These are phyloP conservation scores for Paracyprichromis sp. DNA, from an alignment of 2,113 vertebrate genomes.

Conservation along the genomic window DNA sequence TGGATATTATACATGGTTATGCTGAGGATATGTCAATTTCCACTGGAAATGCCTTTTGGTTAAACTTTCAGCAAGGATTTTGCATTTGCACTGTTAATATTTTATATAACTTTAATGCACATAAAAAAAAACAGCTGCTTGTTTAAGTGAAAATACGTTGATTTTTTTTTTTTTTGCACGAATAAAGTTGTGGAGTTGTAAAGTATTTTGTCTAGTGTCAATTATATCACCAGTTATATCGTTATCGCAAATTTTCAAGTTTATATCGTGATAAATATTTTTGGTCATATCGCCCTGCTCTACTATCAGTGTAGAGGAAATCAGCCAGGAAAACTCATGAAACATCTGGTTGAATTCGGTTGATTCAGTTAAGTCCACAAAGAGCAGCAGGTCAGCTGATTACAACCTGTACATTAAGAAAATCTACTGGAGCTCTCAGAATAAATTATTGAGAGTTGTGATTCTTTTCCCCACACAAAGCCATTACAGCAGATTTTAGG, in stretches of 20 bases:
- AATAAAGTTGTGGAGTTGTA: neutral
- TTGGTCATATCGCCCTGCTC: neutral
- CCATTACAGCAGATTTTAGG: neutral
- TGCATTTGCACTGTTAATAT: no score
- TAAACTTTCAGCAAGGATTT: no score
- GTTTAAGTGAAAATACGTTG: rapidly evolving
- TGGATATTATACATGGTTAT: no score
- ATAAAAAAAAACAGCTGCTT: no score
- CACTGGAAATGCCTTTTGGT: no score
- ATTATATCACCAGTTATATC: neutral
- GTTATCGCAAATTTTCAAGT: neutral
- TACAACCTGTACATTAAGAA: neutral
- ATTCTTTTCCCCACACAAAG: neutral
- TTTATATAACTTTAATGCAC: no score
- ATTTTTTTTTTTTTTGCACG: rapidly evolving
- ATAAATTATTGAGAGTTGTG: neutral
- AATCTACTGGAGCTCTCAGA: neutral
- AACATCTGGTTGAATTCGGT: neutral
- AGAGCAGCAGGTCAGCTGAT: neutral
- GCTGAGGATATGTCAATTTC: no score
- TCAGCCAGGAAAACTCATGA: neutral
- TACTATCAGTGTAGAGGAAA: neutral
- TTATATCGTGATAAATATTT: neutral
- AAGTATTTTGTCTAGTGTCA: neutral
- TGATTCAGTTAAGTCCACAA: neutral